These are phyloP conservation scores for Holothuria scabra DNA, from an alignment of 53 echinoderm and acorn worm genomes.

Conservation along the genomic window DNA sequence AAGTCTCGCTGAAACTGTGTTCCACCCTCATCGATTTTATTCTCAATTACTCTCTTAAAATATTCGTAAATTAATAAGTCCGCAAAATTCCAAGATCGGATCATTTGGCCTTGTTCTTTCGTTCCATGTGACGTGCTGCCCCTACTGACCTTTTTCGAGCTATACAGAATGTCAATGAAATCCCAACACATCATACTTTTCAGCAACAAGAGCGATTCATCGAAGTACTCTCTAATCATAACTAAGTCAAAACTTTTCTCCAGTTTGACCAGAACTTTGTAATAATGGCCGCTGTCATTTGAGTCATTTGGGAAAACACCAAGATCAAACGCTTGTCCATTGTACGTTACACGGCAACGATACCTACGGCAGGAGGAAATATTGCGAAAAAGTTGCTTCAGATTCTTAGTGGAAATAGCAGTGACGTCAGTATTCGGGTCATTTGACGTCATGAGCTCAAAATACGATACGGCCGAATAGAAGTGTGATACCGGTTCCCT, in stretches of 20 bases:
- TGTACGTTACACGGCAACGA: constrained; percentile 7
- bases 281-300: background rate
- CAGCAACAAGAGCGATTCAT: constrained; percentile 29
- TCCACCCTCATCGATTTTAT: background rate
- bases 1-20: background rate
- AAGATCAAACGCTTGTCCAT: constrained; percentile 30
- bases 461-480: constrained; percentile 15
- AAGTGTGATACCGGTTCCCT: constrained; percentile 26
- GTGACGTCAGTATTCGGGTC: background rate
- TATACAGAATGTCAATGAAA: constrained; percentile 20
- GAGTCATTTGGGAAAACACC: constrained; percentile 9
- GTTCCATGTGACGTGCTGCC: background rate
- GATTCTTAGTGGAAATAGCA: background rate
- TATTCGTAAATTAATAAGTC: background rate
- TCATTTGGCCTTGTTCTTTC: background rate
- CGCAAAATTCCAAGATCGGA: background rate
- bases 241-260: constrained; percentile 13
- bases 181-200: constrained; percentile 15
- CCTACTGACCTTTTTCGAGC: background rate
- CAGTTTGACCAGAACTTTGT: background rate
- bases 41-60: constrained; percentile 11
- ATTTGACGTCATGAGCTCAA: background rate
- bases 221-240: constrained; percentile 10
- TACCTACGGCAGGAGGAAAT: background rate
- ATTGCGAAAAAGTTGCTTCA: background rate